Evolutionary conservation across 92 coral and sea anemone genomes (phyloP).

Genomic region (Zoanthus gigantus): DNA sequence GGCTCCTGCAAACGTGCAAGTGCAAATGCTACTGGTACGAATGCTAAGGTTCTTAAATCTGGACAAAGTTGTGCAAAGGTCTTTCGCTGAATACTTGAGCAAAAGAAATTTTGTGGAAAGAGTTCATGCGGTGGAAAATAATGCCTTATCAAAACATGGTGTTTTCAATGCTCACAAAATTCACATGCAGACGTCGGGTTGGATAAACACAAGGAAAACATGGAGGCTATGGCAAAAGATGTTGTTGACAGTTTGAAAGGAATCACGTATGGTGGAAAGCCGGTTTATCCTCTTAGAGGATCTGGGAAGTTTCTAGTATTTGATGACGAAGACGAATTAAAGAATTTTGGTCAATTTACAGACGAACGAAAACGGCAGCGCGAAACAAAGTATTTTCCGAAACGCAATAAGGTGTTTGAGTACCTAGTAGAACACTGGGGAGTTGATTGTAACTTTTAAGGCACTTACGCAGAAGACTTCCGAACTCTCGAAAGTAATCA

Average conservation of each 20-base stretch:
- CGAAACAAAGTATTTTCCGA: neutral
- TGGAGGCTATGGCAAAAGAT: slow-evolving; percentile 20
- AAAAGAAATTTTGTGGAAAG: slow-evolving; percentile 66
- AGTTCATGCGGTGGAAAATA: slow-evolving; percentile 53
- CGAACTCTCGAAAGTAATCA: neutral
- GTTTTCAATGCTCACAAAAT: slow-evolving; percentile 51
- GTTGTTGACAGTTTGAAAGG: neutral
- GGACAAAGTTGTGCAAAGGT: slow-evolving; percentile 51
- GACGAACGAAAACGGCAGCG: slow-evolving; percentile 6
- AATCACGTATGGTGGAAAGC: slow-evolving; percentile 3
- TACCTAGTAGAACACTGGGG: slow-evolving; percentile 15
- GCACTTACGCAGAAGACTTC: slow-evolving; percentile 11
- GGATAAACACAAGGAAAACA: neutral
- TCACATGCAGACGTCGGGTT: neutral
- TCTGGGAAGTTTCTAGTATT: neutral
- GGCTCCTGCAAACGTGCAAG: slow-evolving; percentile 42
- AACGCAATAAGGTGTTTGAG: neutral
- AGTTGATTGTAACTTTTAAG: slow-evolving; percentile 4
- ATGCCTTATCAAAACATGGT: slow-evolving; percentile 59
- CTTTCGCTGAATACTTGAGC: slow-evolving; percentile 63
- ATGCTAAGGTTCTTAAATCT: slow-evolving; percentile 38
- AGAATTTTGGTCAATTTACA: neutral
- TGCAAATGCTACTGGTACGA: slow-evolving; percentile 58
- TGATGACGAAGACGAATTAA: neutral
- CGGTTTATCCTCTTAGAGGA: slow-evolving; percentile 5